Evolutionary conservation across 2,888 invertebrate genomes (phyloP).

Genomic region (Melinaea marsaeus): DNA sequence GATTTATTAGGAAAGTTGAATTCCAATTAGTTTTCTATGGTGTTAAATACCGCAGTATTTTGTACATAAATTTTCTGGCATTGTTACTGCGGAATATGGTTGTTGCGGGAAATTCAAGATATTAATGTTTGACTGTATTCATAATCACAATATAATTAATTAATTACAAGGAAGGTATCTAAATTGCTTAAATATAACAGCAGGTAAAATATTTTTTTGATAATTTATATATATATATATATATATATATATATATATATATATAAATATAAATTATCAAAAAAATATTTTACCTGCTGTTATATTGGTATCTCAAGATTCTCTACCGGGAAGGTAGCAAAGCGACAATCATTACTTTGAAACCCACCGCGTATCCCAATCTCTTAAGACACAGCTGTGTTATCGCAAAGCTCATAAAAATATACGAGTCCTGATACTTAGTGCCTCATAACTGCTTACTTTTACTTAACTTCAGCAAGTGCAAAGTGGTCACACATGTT

Average conservation of each 20-base stretch:
- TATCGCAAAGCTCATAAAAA: constrained; percentile 53
- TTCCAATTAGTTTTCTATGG: constrained; percentile 64
- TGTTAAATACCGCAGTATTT: constrained; percentile 31
- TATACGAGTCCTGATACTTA: constrained; percentile 53
- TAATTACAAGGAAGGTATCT: neutral
- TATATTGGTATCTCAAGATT: neutral
- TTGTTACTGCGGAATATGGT: constrained; percentile 18
- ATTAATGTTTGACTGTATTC: constrained; percentile 4
- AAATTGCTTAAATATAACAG: neutral
- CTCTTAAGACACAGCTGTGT: constrained; percentile 52
- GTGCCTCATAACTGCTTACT: constrained; percentile 57
- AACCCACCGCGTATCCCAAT: constrained; percentile 41
- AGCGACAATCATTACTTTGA: constrained; percentile 16
- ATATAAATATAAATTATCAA: no score
- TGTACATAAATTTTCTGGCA: constrained; percentile 28
- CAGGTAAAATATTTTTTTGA: no score
- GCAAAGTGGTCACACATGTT: constrained; percentile 67
- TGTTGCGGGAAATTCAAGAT: constrained; percentile 16
- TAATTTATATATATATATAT: no score
- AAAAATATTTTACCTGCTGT: neutral
- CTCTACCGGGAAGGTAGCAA: constrained; percentile 13
- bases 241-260: no score
- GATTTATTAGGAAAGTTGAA: constrained; percentile 69
- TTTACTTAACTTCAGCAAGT: constrained; percentile 63
- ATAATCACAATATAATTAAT: neutral